phyloP scores from a whole-genome alignment of 2,113 vertebrate species.

The Nerophis lumbriciformis region DNA sequence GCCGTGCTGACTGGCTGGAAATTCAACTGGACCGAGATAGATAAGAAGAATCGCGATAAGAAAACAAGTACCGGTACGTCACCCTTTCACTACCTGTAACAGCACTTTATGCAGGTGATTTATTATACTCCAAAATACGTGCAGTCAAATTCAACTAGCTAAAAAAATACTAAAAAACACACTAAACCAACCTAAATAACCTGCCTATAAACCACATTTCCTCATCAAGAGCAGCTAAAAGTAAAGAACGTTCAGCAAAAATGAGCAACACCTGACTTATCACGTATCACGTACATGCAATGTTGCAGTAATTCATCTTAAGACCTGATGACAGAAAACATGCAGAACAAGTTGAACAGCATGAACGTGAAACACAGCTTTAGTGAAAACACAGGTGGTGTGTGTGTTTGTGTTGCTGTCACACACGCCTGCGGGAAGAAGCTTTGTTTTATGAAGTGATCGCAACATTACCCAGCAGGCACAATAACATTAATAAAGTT shows the following conservation, averaged over 20 bases:
- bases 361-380: conserved; percentile 36
- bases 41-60: conserved; percentile 65
- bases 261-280: no score
- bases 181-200: no score
- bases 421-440: not conserved
- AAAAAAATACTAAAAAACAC: no score
- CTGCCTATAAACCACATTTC: not conserved
- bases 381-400: conserved; percentile 29
- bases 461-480: not conserved
- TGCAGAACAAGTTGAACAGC: conserved; percentile 60
- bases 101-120: no score
- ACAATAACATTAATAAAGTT: no score
- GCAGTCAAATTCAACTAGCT: not conserved
- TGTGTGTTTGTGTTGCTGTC: not conserved
- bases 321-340: conserved; percentile 20
- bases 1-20: conserved; percentile 67
- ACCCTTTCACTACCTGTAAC: not conserved
- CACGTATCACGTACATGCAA: no score
- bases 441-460: not conserved
- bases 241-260: not conserved
- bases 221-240: not conserved
- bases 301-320: not conserved
- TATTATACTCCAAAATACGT: not conserved
- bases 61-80: conserved; percentile 63
- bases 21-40: conserved; percentile 71